Conservation (phyloP, 2,888 invertebrate species). For the Calliopum simillimum region DNA sequence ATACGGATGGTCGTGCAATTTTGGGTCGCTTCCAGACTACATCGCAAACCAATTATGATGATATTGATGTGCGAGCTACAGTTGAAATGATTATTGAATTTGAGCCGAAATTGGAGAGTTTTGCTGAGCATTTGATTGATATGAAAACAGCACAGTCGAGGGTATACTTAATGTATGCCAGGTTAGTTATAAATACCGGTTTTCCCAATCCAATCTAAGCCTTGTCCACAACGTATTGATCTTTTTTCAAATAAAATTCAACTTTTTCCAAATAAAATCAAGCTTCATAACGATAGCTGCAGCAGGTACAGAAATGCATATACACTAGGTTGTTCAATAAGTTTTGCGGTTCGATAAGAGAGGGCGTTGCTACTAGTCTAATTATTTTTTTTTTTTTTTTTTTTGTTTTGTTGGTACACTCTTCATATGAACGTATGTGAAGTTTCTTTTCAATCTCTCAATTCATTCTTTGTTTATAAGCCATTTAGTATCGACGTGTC, state of each 20-base stretch:
- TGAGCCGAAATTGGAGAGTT: constrained; percentile 88
- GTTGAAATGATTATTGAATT: constrained; percentile 94
- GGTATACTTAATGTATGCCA: constrained; percentile 93
- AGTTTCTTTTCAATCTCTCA: too few relatives aligned
- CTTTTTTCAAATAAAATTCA: too few relatives aligned
- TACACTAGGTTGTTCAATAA: too few relatives aligned
- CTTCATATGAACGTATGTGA: too few relatives aligned
- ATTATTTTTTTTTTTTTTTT: too few relatives aligned
- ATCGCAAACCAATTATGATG: constrained; percentile 89
- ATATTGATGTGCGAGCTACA: constrained; percentile 91
- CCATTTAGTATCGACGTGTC: too few relatives aligned
- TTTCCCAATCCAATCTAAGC: not conserved
- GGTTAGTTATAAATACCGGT: constrained; percentile 71
- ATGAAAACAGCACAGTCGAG: constrained; percentile 88
- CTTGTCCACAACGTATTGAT: not conserved
- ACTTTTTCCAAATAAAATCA: too few relatives aligned
- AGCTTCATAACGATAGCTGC: not conserved
- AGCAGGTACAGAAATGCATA: too few relatives aligned
- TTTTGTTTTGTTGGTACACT: too few relatives aligned
- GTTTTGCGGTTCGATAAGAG: too few relatives aligned
- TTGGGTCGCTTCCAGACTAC: constrained; percentile 94
- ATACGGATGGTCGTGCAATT: constrained; percentile 93
- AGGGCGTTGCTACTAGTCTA: too few relatives aligned
- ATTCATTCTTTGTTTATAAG: too few relatives aligned
- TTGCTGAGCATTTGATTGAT: constrained; percentile 82